Evolutionary conservation across 2,797 vertebrate species (phyloP).

Genomic region (Picus viridis): DNA sequence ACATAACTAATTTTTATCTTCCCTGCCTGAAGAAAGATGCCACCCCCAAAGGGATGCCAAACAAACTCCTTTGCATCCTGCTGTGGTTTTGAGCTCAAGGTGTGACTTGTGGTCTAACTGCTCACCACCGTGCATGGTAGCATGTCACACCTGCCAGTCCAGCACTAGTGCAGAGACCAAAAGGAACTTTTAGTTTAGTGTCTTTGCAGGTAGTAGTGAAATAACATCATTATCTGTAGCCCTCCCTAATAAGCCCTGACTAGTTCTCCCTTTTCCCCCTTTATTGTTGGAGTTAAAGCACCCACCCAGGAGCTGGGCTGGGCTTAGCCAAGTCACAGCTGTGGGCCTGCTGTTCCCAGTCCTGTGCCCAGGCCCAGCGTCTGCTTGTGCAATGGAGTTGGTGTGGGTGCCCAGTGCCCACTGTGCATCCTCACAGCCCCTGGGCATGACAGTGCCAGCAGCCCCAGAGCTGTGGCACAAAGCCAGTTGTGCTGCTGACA

Average conservation of each 20-base stretch:
- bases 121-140: fast-evolving
- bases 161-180: background rate
- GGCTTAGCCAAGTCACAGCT: background rate
- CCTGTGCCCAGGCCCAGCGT: background rate
- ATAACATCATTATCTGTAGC: fast-evolving
- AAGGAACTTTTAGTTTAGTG: background rate
- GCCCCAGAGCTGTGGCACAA: background rate
- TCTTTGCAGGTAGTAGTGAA: background rate
- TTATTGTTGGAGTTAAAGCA: background rate
- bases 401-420: fast-evolving
- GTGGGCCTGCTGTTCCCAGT: background rate
- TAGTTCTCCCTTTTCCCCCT: background rate
- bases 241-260: background rate
- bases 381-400: fast-evolving
- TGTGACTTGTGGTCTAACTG: background rate
- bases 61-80: background rate
- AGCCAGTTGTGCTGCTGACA: background rate
- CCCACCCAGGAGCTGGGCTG: background rate
- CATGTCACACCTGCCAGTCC: background rate
- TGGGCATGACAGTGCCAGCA: background rate
- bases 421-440: fast-evolving
- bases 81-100: background rate
- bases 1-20: background rate
- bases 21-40: background rate
- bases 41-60: background rate